phyloP scores from a whole-genome alignment of 2,113 vertebrate species.

The Bothrops jararaca region DNA sequence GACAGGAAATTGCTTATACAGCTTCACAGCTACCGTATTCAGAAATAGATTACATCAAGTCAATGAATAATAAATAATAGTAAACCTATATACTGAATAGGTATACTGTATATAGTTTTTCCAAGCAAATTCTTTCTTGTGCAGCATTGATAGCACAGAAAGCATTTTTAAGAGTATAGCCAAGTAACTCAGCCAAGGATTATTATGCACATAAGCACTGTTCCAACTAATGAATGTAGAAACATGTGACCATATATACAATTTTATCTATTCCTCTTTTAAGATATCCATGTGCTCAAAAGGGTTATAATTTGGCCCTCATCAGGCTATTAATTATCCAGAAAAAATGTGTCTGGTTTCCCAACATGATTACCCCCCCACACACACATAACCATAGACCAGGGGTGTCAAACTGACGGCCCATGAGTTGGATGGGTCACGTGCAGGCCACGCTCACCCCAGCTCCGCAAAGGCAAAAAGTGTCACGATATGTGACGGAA shows the following conservation, averaged over 20 bases:
- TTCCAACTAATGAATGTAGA: neutral
- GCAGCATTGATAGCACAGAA: neutral
- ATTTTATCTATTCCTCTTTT: neutral
- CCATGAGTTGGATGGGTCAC: no score
- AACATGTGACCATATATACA: neutral
- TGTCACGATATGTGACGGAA: accelerated
- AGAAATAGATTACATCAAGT: neutral
- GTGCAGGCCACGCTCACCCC: no score
- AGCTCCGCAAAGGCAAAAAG: no score
- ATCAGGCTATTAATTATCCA: neutral
- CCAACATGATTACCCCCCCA: neutral
- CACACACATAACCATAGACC: no score
- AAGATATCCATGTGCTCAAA: neutral
- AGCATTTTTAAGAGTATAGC: neutral
- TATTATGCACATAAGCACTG: neutral
- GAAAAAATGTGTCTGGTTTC: neutral
- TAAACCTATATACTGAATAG: neutral
- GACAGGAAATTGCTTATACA: neutral
- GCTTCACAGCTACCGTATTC: neutral
- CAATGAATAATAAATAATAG: neutral
- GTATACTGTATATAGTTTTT: neutral
- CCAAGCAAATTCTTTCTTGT: neutral
- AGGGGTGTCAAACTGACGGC: no score
- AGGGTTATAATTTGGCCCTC: neutral
- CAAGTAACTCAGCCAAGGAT: neutral